phyloP scores from a whole-genome alignment of 2,888 invertebrate species.

The Chymomyza caudatula region DNA sequence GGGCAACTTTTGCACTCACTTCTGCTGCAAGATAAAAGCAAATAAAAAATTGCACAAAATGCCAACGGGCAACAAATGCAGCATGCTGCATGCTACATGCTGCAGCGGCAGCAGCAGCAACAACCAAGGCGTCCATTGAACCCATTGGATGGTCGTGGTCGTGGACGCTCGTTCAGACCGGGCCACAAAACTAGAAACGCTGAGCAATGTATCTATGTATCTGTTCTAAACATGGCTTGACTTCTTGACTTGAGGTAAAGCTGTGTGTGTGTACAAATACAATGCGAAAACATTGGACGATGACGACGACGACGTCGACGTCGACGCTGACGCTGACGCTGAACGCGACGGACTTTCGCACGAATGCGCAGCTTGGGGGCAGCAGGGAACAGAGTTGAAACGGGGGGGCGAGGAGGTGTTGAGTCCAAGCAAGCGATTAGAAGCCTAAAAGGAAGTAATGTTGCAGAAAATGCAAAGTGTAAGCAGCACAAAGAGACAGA shows the following conservation, averaged over 20 bases:
- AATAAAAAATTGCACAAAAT: slow-evolving; percentile 65
- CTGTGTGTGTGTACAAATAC: slow-evolving; percentile 50
- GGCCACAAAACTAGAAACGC: slow-evolving; percentile 43
- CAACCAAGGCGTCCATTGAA: slow-evolving; percentile 21
- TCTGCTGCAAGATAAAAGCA: slow-evolving; percentile 54
- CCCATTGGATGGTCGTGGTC: slow-evolving; percentile 11
- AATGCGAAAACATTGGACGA: slow-evolving; percentile 44
- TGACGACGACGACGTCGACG: no score
- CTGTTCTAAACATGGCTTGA: slow-evolving; percentile 2
- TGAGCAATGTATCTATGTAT: background rate
- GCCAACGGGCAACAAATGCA: slow-evolving; percentile 66
- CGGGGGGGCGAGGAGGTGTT: slow-evolving; percentile 24
- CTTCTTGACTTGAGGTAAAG: background rate
- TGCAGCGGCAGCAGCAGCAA: background rate
- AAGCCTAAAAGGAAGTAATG: slow-evolving; percentile 73
- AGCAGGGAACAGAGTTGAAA: background rate
- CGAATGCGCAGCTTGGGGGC: slow-evolving; percentile 47
- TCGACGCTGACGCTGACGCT: no score
- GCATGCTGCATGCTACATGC: background rate
- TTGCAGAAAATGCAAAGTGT: slow-evolving; percentile 66
- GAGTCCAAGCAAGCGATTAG: slow-evolving; percentile 65
- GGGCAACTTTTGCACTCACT: slow-evolving; percentile 47
- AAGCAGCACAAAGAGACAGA: background rate
- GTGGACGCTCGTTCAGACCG: slow-evolving; percentile 34
- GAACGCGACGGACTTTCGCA: slow-evolving; percentile 71